These are phyloP conservation scores for Molothrus ater DNA, from an alignment of 2,797 vertebrate species.

Conservation along the genomic window DNA sequence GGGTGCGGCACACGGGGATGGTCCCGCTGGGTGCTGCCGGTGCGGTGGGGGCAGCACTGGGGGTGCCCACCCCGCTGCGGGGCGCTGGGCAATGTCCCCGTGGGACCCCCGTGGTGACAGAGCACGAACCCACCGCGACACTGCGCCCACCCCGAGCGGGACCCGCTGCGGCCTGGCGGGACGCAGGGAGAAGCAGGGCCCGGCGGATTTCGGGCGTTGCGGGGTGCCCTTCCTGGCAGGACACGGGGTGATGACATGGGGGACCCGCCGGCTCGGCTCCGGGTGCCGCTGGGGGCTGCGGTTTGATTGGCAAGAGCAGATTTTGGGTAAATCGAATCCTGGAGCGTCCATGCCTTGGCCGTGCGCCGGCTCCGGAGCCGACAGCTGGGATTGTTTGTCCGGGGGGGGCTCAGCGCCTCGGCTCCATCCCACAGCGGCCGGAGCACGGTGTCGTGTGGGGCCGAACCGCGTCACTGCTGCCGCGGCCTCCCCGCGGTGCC, in stretches of 20 bases:
- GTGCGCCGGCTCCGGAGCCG: background rate
- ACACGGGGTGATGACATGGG: background rate
- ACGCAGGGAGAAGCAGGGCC: background rate
- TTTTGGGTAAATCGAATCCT: background rate
- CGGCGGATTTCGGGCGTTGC: background rate
- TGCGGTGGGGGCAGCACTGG: background rate
- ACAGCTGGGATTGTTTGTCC: conserved; percentile 44
- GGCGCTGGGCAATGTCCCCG: background rate
- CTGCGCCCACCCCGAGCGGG: background rate
- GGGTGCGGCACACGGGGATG: background rate
- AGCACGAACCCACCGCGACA: background rate
- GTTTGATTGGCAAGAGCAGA: conserved; percentile 38
- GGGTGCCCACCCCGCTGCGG: background rate
- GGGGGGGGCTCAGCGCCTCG: background rate
- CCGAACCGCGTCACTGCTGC: background rate
- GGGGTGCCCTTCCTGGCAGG: background rate
- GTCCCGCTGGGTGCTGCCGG: background rate
- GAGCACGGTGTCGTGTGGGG: background rate
- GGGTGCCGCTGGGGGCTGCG: background rate
- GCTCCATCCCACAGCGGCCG: background rate
- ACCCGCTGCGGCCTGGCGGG: background rate
- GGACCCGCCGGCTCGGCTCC: background rate
- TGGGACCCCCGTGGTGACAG: background rate
- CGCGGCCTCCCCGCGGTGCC: background rate
- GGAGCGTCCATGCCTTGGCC: background rate